Evolutionary conservation across 2,113 vertebrate species (phyloP), one percentile per base, ranked within the genome.

Genomic region (Excalfactoria chinensis): DNA sequence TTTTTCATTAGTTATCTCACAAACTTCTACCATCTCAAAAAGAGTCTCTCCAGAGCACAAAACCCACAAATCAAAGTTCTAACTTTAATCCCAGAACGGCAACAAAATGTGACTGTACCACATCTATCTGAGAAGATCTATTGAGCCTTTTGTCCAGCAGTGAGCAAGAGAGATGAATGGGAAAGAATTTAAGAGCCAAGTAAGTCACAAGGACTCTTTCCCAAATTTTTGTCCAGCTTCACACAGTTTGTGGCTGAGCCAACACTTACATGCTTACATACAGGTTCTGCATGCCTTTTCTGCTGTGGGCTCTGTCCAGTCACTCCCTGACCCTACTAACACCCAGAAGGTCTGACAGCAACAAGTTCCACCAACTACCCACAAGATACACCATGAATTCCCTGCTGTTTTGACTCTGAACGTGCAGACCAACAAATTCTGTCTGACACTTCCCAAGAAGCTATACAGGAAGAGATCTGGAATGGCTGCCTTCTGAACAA

Each of bases 101-200:
- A 68, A 25, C 56, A 77, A 34, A 40, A 67, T 40, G 34, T 3
- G 25, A n/a, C 32, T 89, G 22, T 22, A 78, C 48, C 67, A 90
- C 58, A 93, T 75, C 30, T 81, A 43, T 68, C 37, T 41, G 11
- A 64, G 51, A 72, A 46, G 64, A 71, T 56, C 51, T 71, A 5
- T 48, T 72, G 37, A 86, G 62, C 43, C 35, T 84, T 71, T 51
- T 28, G 86, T 75, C 43, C 73, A 90, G 62, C 76, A 89, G 72
- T 0, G 0, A 91, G 55, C 56, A 81, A 44, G 72, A 18, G 8
- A 73, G 72, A 77, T 32, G 34, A 0, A 0, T 4, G 84, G 13
- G 60, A 68, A 93, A 17, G 25, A 77, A 92, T 63, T 73, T 7
- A 77, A 21, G 56, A 93, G 86, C 28, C 10, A 63, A 68, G 62